Base-by-base conservation (phyloP, 2,797 vertebrate species). In the Gymnopithys bicolor region DNA sequence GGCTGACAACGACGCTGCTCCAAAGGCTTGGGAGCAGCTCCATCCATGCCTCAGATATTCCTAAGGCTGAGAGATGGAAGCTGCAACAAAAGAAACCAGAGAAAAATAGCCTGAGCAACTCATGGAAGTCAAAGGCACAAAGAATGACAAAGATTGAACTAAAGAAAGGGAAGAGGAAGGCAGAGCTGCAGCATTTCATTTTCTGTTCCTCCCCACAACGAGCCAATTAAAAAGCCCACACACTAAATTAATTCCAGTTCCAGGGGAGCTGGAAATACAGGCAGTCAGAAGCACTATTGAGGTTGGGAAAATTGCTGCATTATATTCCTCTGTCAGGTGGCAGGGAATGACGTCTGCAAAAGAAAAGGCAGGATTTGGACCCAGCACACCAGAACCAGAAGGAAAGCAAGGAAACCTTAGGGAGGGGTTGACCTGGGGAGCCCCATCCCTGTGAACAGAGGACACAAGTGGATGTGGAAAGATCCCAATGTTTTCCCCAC, bases 151-250 rank as follows among this genome's bases (percentile, higher is more conserved):
- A 33, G 86, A 41, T 56, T 46, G 37, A 5, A 49, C 52, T 77
- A 3, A 55, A 78, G 68, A 32, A 41, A 88, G 76, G 93, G 83
- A 73, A 89, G 81, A 46, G 87, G 90, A 93, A 90, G 86, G 88
- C 53, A 63, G 10, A 80, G 33, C 90, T 88, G 69, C 88, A 86
- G 80, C 55, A 2, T n/a, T 90, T 71, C 76, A 45, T 25, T 45
- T 45, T 74, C 68, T 96, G 90, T 53, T 93, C 95, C 59, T 90
- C 92, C 80, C 41, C 90, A 80, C 73, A 67, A 77, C 0, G 49
- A 86, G 89, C 86, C 70, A 87, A 96, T 92, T 92, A 84, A 85
- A 62, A 94, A 95, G 60, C 94, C 95, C 94, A 95, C 95, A 94
- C 89, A 32, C 39, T 28, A 49, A 95, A 70, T 80, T 59, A 94